phyloP scores from a whole-genome alignment of 2,888 invertebrate species.

The Himalopsyche tibetana region DNA sequence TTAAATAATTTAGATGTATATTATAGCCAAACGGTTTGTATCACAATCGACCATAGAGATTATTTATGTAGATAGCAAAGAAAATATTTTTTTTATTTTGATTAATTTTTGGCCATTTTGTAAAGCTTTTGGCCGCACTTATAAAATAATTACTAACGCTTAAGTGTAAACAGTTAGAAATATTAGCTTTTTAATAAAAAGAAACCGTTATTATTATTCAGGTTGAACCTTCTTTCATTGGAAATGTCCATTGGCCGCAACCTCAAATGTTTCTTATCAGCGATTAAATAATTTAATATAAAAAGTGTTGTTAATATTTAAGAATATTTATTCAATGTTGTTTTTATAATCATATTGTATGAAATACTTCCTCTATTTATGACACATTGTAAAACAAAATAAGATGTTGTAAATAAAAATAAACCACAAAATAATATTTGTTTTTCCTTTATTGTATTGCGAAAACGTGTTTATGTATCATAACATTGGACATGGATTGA shows the following conservation, averaged over 20 bases:
- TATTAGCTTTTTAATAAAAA: neutral
- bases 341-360: constrained; percentile 39
- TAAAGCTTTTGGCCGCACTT: no score
- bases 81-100: no score
- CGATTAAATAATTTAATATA: neutral
- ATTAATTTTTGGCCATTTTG: no score
- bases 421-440: neutral
- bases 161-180: neutral
- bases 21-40: neutral
- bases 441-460: no score
- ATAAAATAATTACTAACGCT: no score
- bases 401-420: constrained; percentile 35
- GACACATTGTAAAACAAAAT: constrained; percentile 4
- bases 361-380: neutral
- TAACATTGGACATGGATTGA: no score
- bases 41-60: neutral
- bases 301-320: constrained; percentile 16
- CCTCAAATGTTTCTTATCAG: neutral
- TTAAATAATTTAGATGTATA: neutral
- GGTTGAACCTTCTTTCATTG: neutral
- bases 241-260: neutral
- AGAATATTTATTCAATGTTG: constrained; percentile 39
- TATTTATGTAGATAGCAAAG: neutral
- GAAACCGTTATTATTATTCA: neutral
- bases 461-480: no score